phyloP scores from a whole-genome alignment of 2,113 vertebrate genomes.

The Lasiurus cinereus region DNA sequence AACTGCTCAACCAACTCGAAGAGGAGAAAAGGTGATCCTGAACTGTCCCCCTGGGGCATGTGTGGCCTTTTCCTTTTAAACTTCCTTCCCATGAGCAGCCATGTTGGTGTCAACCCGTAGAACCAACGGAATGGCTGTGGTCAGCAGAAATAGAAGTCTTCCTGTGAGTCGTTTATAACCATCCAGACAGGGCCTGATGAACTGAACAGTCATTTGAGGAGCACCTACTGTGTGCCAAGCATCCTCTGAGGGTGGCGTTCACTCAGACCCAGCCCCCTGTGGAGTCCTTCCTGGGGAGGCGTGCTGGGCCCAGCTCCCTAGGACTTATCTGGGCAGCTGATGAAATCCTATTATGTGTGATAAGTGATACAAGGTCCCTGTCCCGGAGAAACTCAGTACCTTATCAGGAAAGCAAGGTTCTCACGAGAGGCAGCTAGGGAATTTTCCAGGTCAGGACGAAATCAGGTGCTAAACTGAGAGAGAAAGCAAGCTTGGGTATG shows the following conservation, averaged over 20 bases:
- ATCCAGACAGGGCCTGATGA: neutral
- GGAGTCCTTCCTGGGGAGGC: neutral
- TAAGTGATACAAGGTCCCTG: neutral
- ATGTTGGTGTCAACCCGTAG: neutral
- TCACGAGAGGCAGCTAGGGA: neutral
- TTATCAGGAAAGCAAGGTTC: conserved; percentile 12
- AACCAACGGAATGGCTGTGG: neutral
- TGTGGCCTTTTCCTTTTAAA: neutral
- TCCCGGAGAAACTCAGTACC: neutral
- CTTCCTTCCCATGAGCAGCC: neutral
- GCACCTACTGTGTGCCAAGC: neutral
- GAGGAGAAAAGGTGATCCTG: conserved; percentile 95
- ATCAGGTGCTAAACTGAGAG: neutral
- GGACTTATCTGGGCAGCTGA: neutral
- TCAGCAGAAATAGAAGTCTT: neutral
- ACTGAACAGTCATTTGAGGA: neutral
- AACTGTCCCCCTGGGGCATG: neutral
- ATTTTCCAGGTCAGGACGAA: neutral
- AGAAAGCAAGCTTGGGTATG: neutral
- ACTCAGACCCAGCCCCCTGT: neutral
- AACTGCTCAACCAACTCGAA: conserved; percentile 97
- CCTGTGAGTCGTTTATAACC: neutral
- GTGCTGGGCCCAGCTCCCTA: neutral
- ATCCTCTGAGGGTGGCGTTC: neutral
- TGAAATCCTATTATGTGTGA: neutral